Percentiles rank a stretch among this genome's conserved stretches.
These are phyloP conservation scores for Hemitrygon akajei DNA, from an alignment of 2,797 vertebrate species.

Conservation along the genomic window DNA sequence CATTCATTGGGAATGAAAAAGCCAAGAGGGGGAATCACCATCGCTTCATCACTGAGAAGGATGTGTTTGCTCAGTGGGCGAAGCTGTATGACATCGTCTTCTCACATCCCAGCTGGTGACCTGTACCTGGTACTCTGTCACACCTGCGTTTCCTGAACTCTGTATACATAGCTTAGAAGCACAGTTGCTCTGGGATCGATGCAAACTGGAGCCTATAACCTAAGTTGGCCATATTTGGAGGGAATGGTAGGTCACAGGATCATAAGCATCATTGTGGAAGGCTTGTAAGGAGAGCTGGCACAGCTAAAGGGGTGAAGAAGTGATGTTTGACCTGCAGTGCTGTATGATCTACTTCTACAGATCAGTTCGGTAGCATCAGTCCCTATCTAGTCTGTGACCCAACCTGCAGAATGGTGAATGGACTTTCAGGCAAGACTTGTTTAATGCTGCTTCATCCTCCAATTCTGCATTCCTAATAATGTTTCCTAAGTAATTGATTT, in stretches of 20 bases:
- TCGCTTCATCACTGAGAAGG: slow-evolving; percentile 95
- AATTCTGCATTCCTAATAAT: neutral
- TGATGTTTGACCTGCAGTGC: neutral
- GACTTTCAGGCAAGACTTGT: neutral
- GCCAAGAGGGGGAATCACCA: slow-evolving; percentile 83
- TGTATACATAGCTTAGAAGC: neutral
- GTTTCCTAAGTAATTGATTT: neutral
- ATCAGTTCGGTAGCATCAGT: neutral
- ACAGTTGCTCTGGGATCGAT: neutral
- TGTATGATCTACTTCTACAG: neutral
- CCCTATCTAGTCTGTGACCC: neutral
- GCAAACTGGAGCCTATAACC: neutral
- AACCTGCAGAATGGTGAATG: neutral
- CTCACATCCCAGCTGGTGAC: slow-evolving; percentile 76
- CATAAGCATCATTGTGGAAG: neutral
- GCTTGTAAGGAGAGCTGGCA: neutral
- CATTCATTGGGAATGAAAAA: slow-evolving; percentile 82
- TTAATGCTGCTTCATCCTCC: too few species aligned
- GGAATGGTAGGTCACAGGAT: neutral
- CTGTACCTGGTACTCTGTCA: neutral
- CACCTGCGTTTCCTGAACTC: neutral
- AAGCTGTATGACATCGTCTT: slow-evolving; percentile 89
- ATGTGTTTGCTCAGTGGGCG: slow-evolving; percentile 89
- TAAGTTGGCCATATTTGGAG: neutral
- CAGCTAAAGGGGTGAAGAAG: neutral